Evolutionary conservation across 2,888 invertebrate genomes (phyloP).

Genomic region (Tuberolachnus salignus): DNA sequence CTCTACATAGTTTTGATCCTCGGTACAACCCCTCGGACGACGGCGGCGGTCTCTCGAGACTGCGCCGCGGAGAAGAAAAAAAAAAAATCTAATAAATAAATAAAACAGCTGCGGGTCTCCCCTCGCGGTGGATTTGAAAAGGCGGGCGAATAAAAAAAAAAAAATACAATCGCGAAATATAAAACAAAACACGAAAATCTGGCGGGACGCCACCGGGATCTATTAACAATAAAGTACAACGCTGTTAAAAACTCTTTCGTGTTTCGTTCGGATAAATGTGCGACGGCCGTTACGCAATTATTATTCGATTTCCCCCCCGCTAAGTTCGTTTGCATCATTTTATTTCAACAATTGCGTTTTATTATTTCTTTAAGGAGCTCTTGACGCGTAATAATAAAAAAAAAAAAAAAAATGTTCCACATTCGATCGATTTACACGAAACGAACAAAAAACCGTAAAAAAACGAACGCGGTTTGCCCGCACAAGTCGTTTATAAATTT

Average conservation of each 20-base stretch:
- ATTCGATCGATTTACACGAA: too few relatives aligned
- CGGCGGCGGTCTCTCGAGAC: background rate
- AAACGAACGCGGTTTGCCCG: too few relatives aligned
- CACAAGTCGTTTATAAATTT: too few relatives aligned
- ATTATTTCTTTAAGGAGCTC: too few relatives aligned
- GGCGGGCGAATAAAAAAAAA: background rate
- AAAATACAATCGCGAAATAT: background rate
- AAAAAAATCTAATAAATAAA: background rate
- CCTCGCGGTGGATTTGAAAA: background rate
- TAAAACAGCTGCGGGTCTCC: constrained; percentile 8
- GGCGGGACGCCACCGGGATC: constrained; percentile 12
- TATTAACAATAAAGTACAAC: constrained; percentile 15
- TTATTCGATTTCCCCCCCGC: too few relatives aligned
- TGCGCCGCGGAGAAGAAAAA: background rate
- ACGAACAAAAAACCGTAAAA: too few relatives aligned
- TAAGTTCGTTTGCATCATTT: too few relatives aligned
- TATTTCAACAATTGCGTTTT: too few relatives aligned
- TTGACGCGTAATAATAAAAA: too few relatives aligned
- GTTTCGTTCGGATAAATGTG: constrained; percentile 32
- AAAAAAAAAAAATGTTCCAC: too few relatives aligned
- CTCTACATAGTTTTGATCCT: background rate
- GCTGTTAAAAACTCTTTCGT: constrained; percentile 12
- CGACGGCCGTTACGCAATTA: background rate
- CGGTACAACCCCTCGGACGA: background rate
- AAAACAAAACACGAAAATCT: constrained; percentile 21